Conservation (phyloP, 2,113 vertebrate genomes). For the Coregonus clupeaformis region DNA sequence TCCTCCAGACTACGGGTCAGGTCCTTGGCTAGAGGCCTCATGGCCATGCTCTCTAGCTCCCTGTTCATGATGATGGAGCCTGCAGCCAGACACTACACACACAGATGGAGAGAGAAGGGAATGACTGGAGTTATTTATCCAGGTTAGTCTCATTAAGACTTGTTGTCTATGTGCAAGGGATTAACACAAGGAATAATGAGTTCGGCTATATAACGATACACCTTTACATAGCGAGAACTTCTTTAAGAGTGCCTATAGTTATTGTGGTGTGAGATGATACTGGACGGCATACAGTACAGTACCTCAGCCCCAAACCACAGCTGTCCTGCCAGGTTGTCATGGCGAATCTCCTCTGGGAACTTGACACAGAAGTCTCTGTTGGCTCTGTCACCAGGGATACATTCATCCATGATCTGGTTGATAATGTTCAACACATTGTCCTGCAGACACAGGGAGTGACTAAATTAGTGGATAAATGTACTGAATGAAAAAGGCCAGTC, state of each 20-base stretch:
- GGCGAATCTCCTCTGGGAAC: slow-evolving; percentile 97
- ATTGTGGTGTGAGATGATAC: neutral
- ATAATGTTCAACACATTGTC: slow-evolving; percentile 96
- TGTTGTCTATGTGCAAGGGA: no score
- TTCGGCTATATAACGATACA: no score
- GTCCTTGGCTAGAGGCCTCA: slow-evolving; percentile 94
- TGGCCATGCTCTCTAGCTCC: slow-evolving; percentile 97
- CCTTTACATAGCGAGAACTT: no score
- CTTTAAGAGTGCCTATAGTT: no score
- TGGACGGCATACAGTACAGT: slow-evolving; percentile 43
- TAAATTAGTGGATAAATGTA: slow-evolving; percentile 15
- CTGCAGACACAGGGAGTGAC: slow-evolving; percentile 63
- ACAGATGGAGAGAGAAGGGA: slow-evolving; percentile 16
- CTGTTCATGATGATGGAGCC: slow-evolving; percentile 99
- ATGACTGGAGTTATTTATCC: no score
- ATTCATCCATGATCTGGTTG: slow-evolving; percentile 97
- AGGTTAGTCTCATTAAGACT: no score
- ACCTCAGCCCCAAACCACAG: slow-evolving; percentile 99
- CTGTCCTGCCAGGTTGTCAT: slow-evolving; percentile 97
- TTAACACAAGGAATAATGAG: no score
- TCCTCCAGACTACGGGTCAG: slow-evolving; percentile 94
- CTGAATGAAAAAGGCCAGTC: neutral
- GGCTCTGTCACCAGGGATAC: slow-evolving; percentile 91
- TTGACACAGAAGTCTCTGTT: slow-evolving; percentile 95
- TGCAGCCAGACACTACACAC: slow-evolving; percentile 88